Conservation (phyloP, 2,888 invertebrate genomes). For the Drosophila ezoana region DNA sequence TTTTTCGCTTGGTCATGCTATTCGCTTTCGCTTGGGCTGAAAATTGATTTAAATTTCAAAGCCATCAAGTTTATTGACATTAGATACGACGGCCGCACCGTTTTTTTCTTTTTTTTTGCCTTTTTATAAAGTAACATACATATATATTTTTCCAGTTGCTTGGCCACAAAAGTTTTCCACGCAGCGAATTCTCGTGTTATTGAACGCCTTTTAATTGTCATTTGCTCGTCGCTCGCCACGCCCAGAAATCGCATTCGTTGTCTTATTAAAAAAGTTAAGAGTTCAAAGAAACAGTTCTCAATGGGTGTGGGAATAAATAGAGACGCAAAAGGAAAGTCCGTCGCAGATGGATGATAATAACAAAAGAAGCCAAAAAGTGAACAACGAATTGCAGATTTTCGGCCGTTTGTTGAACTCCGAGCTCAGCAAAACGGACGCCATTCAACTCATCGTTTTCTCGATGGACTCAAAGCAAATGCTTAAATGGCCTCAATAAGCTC, state of each 20-base stretch:
- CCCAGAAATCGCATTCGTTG: constrained; percentile 34
- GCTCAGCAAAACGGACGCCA: constrained; percentile 16
- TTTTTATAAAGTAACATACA: too few relatives aligned
- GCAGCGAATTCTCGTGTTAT: constrained; percentile 17
- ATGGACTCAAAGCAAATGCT: constrained; percentile 23
- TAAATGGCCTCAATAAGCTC: constrained; percentile 34
- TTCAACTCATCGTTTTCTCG: constrained; percentile 13
- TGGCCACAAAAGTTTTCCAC: constrained; percentile 50
- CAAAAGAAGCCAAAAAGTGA: constrained; percentile 32
- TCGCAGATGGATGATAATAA: constrained; percentile 30
- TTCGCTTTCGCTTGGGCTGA: constrained; percentile 30
- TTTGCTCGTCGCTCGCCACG: constrained; percentile 27
- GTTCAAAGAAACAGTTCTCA: constrained; percentile 54
- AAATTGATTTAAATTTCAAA: constrained; percentile 71
- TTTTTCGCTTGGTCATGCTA: constrained; percentile 24
- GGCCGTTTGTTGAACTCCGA: constrained; percentile 62
- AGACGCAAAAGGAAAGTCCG: constrained; percentile 13
- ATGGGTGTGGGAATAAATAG: constrained; percentile 42
- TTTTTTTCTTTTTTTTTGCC: not conserved
- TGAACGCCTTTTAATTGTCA: constrained; percentile 35
- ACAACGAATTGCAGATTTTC: constrained; percentile 59
- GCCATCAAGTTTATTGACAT: constrained; percentile 77
- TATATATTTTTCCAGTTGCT: constrained; percentile 12
- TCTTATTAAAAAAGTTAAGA: constrained; percentile 61
- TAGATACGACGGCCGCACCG: constrained; percentile 38